Evolutionary conservation across 2,113 vertebrate species (phyloP).

Genomic region (Cyphomyrus plagiostoma): DNA sequence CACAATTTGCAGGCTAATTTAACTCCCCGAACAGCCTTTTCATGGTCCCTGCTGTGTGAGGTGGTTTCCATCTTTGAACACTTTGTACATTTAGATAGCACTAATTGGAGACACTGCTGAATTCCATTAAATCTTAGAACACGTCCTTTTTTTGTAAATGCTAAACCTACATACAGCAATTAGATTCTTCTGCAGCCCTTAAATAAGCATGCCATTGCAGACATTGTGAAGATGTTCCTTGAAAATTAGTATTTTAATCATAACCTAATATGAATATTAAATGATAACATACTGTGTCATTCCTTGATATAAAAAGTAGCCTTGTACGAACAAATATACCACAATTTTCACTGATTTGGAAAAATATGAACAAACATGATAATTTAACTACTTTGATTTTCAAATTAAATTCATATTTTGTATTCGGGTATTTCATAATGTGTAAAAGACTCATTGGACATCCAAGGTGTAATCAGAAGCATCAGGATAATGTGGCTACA

Average conservation of each 20-base stretch:
- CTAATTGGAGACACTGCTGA: not conserved
- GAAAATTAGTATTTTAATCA: not conserved
- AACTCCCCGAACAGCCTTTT: not conserved
- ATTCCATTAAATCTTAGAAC: not conserved
- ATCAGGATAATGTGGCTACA: not conserved
- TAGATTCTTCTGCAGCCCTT: not conserved
- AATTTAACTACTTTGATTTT: not conserved
- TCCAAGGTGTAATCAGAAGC: not conserved
- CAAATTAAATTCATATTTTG: not conserved
- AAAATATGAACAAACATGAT: not conserved
- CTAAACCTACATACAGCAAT: not conserved
- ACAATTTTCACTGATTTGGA: not conserved
- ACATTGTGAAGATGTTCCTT: not conserved
- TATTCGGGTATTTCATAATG: not conserved
- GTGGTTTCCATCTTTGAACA: not conserved
- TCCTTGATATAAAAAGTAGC: not conserved
- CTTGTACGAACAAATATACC: not conserved
- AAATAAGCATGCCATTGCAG: not conserved
- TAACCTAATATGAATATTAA: not conserved
- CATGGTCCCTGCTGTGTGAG: not conserved
- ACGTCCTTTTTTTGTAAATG: not conserved
- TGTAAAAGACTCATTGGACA: not conserved
- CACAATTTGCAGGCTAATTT: slow-evolving; percentile 10
- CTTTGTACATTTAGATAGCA: slow-evolving; percentile 2
- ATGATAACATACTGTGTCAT: not conserved